Percentiles rank a stretch among this genome's conserved stretches.
These are phyloP conservation scores for Agriopis aurantiaria DNA, from an alignment of 2,888 invertebrate species.

Conservation along the genomic window DNA sequence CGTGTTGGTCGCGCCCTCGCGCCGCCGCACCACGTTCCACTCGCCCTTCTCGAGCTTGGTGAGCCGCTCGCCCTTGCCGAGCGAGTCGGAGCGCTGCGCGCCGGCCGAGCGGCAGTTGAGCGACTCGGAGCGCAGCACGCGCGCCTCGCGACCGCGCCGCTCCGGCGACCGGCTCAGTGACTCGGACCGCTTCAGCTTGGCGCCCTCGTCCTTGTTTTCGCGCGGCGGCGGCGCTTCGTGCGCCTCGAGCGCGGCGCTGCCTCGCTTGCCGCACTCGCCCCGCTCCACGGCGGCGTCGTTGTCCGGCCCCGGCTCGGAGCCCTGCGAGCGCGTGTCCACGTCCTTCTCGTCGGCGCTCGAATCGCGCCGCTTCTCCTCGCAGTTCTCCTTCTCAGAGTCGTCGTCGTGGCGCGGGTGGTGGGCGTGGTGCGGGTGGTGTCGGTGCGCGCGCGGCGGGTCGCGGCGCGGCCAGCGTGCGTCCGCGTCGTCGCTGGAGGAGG, in stretches of 20 bases:
- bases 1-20: slow-evolving; percentile 84
- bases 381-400: slow-evolving; percentile 80
- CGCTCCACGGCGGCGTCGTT: slow-evolving; percentile 64
- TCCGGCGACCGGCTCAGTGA: slow-evolving; percentile 87
- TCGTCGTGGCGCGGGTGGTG: slow-evolving; percentile 55
- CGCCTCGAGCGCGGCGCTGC: slow-evolving; percentile 58
- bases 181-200: slow-evolving; percentile 85
- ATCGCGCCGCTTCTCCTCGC: slow-evolving; percentile 53
- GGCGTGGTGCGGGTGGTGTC: slow-evolving; percentile 51
- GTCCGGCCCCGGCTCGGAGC: slow-evolving; percentile 70
- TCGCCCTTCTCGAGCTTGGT: slow-evolving; percentile 91
- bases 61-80: slow-evolving; percentile 63
- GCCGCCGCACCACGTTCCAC: slow-evolving; percentile 88
- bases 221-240: slow-evolving; percentile 36
- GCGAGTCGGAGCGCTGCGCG: slow-evolving; percentile 57
- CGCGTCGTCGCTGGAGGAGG: slow-evolving; percentile 70
- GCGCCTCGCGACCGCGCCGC: slow-evolving; percentile 72
- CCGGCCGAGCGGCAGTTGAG: slow-evolving; percentile 81
- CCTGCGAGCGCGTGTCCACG: slow-evolving; percentile 90
- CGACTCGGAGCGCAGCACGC: slow-evolving; percentile 88
- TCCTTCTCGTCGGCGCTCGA: slow-evolving; percentile 87
- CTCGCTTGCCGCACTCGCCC: slow-evolving; percentile 61
- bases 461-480: slow-evolving; percentile 53
- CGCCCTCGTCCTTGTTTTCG: slow-evolving; percentile 55
- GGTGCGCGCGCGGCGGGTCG: slow-evolving; percentile 50